A percentile compares a stretch with the other conserved stretches of the same genome.
These are phyloP conservation scores for Lottia gigantea DNA, from an alignment of 2,888 invertebrate genomes.

Conservation along the genomic window DNA sequence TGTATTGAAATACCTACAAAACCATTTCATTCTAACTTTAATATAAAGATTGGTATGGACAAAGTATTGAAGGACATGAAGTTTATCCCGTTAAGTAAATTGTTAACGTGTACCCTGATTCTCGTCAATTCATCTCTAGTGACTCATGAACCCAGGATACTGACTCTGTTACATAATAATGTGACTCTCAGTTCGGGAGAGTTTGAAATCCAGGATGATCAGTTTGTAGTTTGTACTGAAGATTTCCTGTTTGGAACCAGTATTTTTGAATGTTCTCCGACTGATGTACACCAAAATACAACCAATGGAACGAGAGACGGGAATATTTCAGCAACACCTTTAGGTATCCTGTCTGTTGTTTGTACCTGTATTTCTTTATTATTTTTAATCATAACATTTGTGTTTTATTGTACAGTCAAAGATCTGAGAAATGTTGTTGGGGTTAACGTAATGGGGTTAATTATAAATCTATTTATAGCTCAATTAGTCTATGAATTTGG, in stretches of 20 bases:
- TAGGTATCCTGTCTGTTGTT: neutral
- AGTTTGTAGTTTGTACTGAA: neutral
- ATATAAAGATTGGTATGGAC: neutral
- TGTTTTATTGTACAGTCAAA: neutral
- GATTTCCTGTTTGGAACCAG: neutral
- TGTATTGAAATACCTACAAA: neutral
- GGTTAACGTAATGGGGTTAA: neutral
- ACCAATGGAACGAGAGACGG: neutral
- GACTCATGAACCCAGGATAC: neutral
- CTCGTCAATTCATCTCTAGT: neutral
- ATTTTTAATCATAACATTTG: neutral
- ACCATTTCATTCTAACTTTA: neutral
- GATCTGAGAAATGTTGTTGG: neutral
- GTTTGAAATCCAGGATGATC: neutral
- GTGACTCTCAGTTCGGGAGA: neutral
- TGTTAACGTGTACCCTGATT: neutral
- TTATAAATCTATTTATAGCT: neutral
- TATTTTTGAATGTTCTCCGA: neutral
- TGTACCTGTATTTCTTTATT: conserved; percentile 1
- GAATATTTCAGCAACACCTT: neutral
- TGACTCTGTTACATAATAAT: neutral
- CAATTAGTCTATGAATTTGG: neutral
- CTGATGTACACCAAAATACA: neutral
- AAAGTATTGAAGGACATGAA: neutral
- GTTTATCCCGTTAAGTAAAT: neutral